A percentile compares a stretch with the other conserved stretches of the same genome.
These are phyloP conservation scores for Heterocephalus glaber DNA, from an alignment of 2,113 vertebrate species.

Conservation along the genomic window DNA sequence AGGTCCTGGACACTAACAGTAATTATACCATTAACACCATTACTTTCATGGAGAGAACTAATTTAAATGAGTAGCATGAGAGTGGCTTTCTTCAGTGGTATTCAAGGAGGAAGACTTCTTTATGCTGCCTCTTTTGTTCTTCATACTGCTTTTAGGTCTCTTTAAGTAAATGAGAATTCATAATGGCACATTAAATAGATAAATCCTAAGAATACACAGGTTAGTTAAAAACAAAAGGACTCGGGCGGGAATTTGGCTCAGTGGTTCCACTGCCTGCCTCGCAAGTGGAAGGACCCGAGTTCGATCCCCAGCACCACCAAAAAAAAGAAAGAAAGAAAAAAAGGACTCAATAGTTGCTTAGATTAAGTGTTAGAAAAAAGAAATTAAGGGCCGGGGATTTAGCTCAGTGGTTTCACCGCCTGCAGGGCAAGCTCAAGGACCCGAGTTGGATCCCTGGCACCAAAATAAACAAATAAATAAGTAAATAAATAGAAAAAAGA, in stretches of 20 bases:
- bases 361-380: conserved; percentile 1
- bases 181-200: conserved; percentile 14
- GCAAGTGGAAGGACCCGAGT: too few relatives aligned
- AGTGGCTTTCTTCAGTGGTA: background rate
- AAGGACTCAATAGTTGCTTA: background rate
- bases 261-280: too few relatives aligned
- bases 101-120: background rate
- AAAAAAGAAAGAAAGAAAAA: too few relatives aligned
- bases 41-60: background rate
- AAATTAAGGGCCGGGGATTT: too few relatives aligned
- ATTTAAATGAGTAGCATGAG: background rate
- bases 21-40: background rate
- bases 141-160: background rate
- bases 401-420: too few relatives aligned
- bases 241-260: too few relatives aligned
- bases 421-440: too few relatives aligned
- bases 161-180: background rate
- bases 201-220: background rate
- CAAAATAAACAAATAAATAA: too few relatives aligned
- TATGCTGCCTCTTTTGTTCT: background rate
- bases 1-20: background rate
- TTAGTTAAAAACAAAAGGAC: background rate
- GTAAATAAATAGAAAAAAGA: conserved; percentile 35
- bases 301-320: too few relatives aligned
- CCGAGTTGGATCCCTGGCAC: too few relatives aligned